Evolutionary conservation across 2,797 vertebrate genomes (phyloP), one percentile per base, ranked within the genome.

Genomic region (Karalla daura): DNA sequence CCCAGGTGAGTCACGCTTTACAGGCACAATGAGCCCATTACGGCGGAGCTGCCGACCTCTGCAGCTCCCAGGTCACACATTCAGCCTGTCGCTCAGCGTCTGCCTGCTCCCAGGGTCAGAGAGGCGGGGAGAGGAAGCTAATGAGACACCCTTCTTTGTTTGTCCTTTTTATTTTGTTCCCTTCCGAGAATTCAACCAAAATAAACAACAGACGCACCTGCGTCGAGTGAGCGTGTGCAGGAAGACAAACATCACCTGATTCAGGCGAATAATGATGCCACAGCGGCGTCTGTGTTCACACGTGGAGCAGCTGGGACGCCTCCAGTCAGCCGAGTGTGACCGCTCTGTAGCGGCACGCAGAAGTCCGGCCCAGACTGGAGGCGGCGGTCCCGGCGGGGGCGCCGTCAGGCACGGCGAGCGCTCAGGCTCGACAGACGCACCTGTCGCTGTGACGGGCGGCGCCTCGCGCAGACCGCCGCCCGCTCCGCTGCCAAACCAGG

Each of bases 341-440:
- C 58, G 70, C 59, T 73, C 60, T 60, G 66, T 58, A 76, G 70
- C 40, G 4, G 73, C 60, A 82, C 81, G 62, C 44, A 33, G n/a
- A 73, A 80, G 77, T 84, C 79, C 54, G 69, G 68, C 78, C 68
- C 74, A 63, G 65, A 86, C 77, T 78, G 81, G 82, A 80, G 37
- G 59, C 45, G 11, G 14, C 0, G n/a, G 10, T 78, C 79, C 78
- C 78, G 9, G 55, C 47, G 56, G 85, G 62, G 72, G 33, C 21
- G 71, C 81, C 53, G 84, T 78, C 86, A 86, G 80, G 68, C 73
- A 50, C 39, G 43, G 27, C 61, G 28, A 39, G 12, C 65, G 62
- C 86, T 93, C 86, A 89, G 88, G 76, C 87, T 84, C 83, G 73
- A 86, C 77, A 89, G 86, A 83, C 72, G 76, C 91, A 91, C 63